phyloP scores from a whole-genome alignment of 1,140 invertebrate species.

The Pogonognathellus flavescens region DNA sequence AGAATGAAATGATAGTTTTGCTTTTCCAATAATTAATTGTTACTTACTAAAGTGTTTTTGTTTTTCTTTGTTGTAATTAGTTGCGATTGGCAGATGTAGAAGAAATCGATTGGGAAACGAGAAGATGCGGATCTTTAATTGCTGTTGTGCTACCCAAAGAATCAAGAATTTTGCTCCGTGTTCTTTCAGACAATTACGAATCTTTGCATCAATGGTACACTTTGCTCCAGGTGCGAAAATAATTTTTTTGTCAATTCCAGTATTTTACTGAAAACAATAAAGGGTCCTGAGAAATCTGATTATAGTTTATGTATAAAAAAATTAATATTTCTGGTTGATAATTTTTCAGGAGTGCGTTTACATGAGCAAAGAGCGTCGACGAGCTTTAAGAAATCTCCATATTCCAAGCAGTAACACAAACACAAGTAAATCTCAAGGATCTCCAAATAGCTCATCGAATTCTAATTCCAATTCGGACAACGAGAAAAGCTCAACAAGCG shows the following conservation, averaged over 20 bases:
- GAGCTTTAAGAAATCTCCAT: conserved; percentile 73
- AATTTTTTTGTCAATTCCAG: conserved; percentile 5
- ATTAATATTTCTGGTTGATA: neutral
- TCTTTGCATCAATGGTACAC: conserved; percentile 73
- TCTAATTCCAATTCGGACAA: conserved; percentile 38
- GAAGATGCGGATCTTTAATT: conserved; percentile 65
- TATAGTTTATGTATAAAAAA: neutral
- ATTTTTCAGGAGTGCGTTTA: conserved; percentile 73
- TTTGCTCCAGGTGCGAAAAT: conserved; percentile 71
- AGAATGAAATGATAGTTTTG: neutral
- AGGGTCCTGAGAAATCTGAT: too few relatives aligned
- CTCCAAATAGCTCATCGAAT: conserved; percentile 56
- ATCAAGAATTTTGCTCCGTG: conserved; percentile 59
- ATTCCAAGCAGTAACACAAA: conserved; percentile 17
- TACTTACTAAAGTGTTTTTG: neutral
- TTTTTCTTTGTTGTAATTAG: conserved; percentile 66
- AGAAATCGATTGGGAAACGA: conserved; percentile 75
- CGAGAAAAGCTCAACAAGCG: conserved; percentile 30
- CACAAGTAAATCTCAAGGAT: conserved; percentile 52
- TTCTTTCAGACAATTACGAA: conserved; percentile 65
- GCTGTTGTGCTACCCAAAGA: conserved; percentile 64
- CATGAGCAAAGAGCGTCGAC: conserved; percentile 75
- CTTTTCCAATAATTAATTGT: conserved; percentile 1
- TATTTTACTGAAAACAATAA: neutral
- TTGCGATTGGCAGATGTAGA: conserved; percentile 78